Evolutionary conservation across 30 jellyfish, hydroid and myxozoan species (phyloP).

Genomic region (Nemopilema nomurai): DNA sequence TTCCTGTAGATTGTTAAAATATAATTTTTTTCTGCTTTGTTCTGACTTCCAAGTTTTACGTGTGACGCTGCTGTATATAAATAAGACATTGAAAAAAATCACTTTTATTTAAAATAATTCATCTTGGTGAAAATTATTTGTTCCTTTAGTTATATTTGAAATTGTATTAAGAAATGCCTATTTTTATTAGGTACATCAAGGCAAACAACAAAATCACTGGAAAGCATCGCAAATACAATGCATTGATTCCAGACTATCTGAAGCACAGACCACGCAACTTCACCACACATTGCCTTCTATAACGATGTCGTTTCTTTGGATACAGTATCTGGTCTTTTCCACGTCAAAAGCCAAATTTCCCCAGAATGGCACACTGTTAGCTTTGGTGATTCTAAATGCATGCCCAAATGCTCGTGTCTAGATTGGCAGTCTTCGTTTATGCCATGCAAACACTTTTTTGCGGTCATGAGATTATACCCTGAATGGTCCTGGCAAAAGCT

Average conservation of each 20-base stretch:
- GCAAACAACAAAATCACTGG: no score
- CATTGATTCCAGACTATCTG: conserved; percentile 15
- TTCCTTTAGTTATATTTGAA: neutral
- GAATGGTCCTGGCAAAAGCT: no score
- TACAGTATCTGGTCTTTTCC: conserved; percentile 10
- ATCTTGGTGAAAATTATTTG: neutral
- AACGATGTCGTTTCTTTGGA: conserved; percentile 7
- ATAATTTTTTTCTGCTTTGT: no score
- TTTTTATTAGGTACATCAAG: neutral
- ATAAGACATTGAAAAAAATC: no score
- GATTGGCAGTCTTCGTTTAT: conserved; percentile 29
- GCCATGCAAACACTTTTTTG: no score
- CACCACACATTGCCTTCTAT: conserved; percentile 5
- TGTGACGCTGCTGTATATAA: no score
- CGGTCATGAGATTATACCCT: neutral
- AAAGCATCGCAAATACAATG: neutral
- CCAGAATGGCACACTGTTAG: conserved; percentile 22
- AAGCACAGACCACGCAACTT: conserved; percentile 21
- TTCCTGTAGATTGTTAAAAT: no score
- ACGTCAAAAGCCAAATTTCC: conserved; percentile 6
- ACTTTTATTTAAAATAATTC: no score
- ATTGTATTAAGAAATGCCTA: neutral
- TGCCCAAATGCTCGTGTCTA: conserved; percentile 19
- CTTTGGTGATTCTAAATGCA: conserved; percentile 1
- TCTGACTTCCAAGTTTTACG: no score